Base-by-base conservation (phyloP, 2,888 invertebrate genomes). In the Phortica okadai region DNA sequence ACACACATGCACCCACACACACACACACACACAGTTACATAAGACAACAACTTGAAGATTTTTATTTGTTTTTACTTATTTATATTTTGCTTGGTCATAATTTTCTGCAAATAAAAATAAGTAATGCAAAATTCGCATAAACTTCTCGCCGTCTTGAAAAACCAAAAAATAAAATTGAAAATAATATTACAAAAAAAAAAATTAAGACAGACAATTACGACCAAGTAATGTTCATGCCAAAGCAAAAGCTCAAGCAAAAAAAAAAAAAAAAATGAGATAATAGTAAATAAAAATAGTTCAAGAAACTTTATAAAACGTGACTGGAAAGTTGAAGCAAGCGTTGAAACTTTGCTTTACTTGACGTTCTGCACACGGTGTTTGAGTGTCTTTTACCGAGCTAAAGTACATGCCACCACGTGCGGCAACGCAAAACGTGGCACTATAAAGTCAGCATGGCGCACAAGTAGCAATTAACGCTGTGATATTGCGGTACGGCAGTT, bases 401-500 rank as follows among this genome's bases (percentile, higher is more conserved):
- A 33, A 33, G 33, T 33, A 33, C 33, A 33, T 33, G 33, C 33
- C 33, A 33, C 33, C 2, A 33, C 33, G 33, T 33, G 33, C 33
- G 33, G 50, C 14, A 50, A 50, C 8, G 50, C 50, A 50, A 50
- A 50, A 33, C 33, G 33, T 25, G 16, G 10, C 62, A 62, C 62
- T 25, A 25, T 62, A 62, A 62, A 62, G 25, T 21, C 62, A 62
- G 62, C 62, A 62, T 72, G 42, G 42, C 59, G 54, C 56, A 72
- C 77, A 85, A 88, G 86, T 86, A 82, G 88, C 89, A 87, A 87
- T 87, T 87, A 87, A 84, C 87, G 81, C 85, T 79, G 85, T 84
- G 82, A 88, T 88, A 85, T 82, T 85, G 87, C 80, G 82, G 80
- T 81, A 83, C 79, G 67, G 67, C 75, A 77, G 73, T 62, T 64